Evolutionary conservation across 2,888 invertebrate genomes (phyloP), one percentile per base, ranked within the genome.

Genomic region (Cordilura impudica): DNA sequence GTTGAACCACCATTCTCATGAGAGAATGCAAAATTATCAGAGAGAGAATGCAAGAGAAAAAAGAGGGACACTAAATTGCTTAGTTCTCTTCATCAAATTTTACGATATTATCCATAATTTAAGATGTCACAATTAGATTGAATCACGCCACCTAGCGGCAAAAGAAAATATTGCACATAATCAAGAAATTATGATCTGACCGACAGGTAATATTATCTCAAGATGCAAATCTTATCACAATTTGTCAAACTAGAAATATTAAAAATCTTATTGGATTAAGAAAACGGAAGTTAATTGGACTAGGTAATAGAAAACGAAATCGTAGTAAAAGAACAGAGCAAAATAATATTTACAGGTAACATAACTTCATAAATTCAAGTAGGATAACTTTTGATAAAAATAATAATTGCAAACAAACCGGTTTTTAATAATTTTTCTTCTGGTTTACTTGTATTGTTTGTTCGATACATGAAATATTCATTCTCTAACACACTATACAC

Each of bases 111-210:
- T 7, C 21, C 18, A n/a, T n/a, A n/a, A n/a, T 56, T 49, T 53
- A 58, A 70, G 56, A 71, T 49, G 21, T 74, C 60, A 56, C 19
- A 70, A n/a, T 71, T 43, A 61, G 70, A 54, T 7, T 29, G n/a
- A 43, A 31, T n/a, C n/a, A 31, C 35, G 75, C 66, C 71, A 61
- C 21, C 79, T 79, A n/a, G 54, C 10, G 1, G 0, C 6, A 14
- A 2, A 2, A 0, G 6, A n/a, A 7, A 60, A 4, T 39, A n/a
- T 1, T 12, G n/a, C 2, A 39, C 4, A 39, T 39, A 4, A 39
- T 39, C 4, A 12, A 3, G 12, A 16, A 66, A 56, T 63, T 45
- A 54, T 61, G 63, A n/a, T n/a, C n/a, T n/a, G n/a, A n/a, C n/a
- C n/a, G n/a, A 67, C 74, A 75, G 56, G 67, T 75, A 58, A 70